Evolutionary conservation across 2,797 vertebrate genomes (phyloP).

Genomic region (Staurois parvus): DNA sequence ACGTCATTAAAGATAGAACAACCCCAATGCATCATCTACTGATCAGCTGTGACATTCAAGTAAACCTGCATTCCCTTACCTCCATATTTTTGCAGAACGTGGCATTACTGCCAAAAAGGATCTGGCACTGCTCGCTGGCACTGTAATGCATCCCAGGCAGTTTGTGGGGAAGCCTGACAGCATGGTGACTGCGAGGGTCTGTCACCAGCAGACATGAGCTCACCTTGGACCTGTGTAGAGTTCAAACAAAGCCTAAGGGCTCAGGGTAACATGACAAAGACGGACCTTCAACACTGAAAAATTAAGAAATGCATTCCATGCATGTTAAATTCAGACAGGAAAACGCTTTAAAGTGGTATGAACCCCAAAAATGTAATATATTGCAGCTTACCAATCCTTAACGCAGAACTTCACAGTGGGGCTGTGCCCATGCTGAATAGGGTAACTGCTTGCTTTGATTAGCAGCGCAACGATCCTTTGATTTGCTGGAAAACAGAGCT

Average conservation of each 20-base stretch:
- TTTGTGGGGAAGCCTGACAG: constrained; percentile 88
- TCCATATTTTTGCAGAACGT: constrained; percentile 97
- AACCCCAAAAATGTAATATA: too few species aligned
- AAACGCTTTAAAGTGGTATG: too few species aligned
- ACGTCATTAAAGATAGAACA: too few species aligned
- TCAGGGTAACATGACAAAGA: background rate
- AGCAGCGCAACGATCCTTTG: too few species aligned
- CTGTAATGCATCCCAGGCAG: constrained; percentile 98
- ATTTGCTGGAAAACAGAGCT: too few species aligned
- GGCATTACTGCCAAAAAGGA: constrained; percentile 94
- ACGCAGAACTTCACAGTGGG: too few species aligned
- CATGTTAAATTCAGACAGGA: too few species aligned
- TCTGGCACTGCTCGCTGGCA: constrained; percentile 94
- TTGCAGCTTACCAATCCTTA: too few species aligned
- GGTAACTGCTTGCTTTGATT: too few species aligned
- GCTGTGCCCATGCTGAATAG: too few species aligned
- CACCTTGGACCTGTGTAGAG: constrained; percentile 84
- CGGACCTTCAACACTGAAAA: background rate
- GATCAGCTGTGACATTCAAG: constrained; percentile 10
- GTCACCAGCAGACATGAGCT: constrained; percentile 90
- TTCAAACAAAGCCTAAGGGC: constrained; percentile 5
- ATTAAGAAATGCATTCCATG: background rate
- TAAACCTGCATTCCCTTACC: constrained; percentile 74
- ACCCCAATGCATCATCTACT: constrained; percentile 23
- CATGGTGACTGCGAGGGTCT: constrained; percentile 84